These are phyloP conservation scores for Hippasteria phrygiana DNA, from an alignment of 53 echinoderm and acorn worm genomes.

Conservation along the genomic window DNA sequence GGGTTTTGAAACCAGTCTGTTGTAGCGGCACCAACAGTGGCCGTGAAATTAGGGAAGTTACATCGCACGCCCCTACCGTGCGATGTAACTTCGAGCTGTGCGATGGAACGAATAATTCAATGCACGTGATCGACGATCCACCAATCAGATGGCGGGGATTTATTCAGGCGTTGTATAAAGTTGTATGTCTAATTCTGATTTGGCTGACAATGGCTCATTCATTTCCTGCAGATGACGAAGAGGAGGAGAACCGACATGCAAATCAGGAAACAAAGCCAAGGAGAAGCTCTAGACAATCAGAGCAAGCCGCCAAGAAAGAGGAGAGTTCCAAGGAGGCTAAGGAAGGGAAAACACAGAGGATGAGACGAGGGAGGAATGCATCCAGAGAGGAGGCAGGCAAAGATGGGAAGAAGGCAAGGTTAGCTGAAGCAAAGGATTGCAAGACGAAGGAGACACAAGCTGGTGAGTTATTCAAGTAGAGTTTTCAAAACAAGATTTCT, in stretches of 20 bases:
- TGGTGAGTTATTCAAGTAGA: neutral
- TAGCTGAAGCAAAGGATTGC: neutral
- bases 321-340: neutral
- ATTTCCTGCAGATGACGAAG: conserved; percentile 12
- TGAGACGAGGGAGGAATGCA: conserved; percentile 10
- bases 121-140: too few relatives aligned
- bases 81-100: too few relatives aligned
- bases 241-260: conserved; percentile 27
- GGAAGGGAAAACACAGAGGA: conserved; percentile 6
- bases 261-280: conserved; percentile 13
- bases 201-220: too few relatives aligned
- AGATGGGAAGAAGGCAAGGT: conserved; percentile 50
- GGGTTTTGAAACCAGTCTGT: too few relatives aligned
- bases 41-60: too few relatives aligned
- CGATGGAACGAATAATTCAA: too few relatives aligned
- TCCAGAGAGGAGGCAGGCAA: conserved; percentile 1
- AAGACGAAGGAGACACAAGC: conserved; percentile 2
- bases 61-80: too few relatives aligned
- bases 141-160: too few relatives aligned
- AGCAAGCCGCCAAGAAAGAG: neutral
- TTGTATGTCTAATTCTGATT: too few relatives aligned
- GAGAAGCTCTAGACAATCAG: conserved; percentile 31
- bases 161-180: too few relatives aligned
- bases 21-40: too few relatives aligned
- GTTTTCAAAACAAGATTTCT: too few relatives aligned